Evolutionary conservation across 2,113 vertebrate genomes (phyloP).

Genomic region (Dipodomys stephensi): DNA sequence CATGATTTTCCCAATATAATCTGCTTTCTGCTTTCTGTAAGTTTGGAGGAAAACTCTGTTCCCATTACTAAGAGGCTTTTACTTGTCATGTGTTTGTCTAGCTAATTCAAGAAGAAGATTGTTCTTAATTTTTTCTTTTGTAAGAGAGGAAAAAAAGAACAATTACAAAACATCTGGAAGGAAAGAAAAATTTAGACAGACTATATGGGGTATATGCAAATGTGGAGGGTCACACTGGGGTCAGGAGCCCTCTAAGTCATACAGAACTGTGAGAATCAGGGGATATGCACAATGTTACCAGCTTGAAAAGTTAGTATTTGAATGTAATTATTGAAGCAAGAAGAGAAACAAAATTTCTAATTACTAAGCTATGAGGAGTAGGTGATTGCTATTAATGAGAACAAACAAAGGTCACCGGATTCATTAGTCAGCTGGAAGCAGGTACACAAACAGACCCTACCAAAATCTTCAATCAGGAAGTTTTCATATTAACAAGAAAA

Average conservation of each 20-base stretch:
- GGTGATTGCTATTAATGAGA: not conserved
- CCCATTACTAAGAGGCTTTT: not conserved
- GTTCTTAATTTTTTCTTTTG: constrained; percentile 33
- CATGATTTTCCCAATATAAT: not conserved
- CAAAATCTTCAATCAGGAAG: not conserved
- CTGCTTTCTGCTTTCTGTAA: not conserved
- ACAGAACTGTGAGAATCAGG: not conserved
- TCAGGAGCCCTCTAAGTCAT: not conserved
- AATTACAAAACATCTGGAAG: constrained; percentile 64
- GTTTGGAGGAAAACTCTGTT: not conserved
- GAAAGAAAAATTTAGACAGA: constrained; percentile 27
- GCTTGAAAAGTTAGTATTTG: not conserved
- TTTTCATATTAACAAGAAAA: not conserved
- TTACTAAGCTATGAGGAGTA: not conserved
- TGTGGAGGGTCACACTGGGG: accelerated
- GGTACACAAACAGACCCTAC: not conserved
- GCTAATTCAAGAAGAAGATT: constrained; percentile 5
- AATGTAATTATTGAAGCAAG: too few relatives aligned
- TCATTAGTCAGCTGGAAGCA: not conserved
- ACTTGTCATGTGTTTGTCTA: not conserved
- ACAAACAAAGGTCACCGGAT: not conserved
- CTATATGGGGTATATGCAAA: not conserved
- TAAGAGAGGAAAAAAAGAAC: not conserved
- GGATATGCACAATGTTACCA: not conserved
- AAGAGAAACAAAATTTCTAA: not conserved